A percentile compares a stretch with the other conserved stretches of the same genome.
These are phyloP conservation scores for Mechanitis mazaeus DNA, from an alignment of 2,888 invertebrate genomes.

Conservation along the genomic window DNA sequence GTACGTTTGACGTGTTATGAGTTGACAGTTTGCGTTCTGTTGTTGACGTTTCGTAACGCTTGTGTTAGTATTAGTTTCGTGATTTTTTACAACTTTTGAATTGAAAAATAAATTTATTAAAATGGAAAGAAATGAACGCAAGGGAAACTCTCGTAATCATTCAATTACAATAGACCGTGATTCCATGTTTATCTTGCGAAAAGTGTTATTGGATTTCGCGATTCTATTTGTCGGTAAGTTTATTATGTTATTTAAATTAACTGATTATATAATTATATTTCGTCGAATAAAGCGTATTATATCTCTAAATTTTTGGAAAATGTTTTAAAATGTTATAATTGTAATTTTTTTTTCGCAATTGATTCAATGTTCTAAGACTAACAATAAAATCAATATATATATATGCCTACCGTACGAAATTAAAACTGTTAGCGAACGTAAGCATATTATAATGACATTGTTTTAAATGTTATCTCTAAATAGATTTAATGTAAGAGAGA, in stretches of 20 bases:
- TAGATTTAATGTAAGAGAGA: too few species aligned
- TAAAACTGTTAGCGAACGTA: constrained; percentile 1
- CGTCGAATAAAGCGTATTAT: background rate
- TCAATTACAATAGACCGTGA: constrained; percentile 74
- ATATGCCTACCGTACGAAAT: background rate
- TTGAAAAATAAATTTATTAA: constrained; percentile 30
- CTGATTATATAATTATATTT: background rate
- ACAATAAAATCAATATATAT: too few species aligned
- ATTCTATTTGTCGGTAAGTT: constrained; percentile 83
- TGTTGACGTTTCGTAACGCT: constrained; percentile 57
- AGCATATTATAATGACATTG: background rate
- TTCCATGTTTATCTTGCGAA: constrained; percentile 76
- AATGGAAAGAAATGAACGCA: constrained; percentile 68
- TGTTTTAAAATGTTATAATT: too few species aligned
- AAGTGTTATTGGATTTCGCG: constrained; percentile 81
- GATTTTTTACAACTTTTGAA: constrained; percentile 38
- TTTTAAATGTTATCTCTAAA: background rate
- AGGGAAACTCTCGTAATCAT: constrained; percentile 57
- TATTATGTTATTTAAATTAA: constrained; percentile 13
- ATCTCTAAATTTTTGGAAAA: too few species aligned
- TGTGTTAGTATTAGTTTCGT: constrained; percentile 33
- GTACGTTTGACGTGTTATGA: constrained; percentile 46
- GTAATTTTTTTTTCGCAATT: background rate
- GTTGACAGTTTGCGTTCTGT: constrained; percentile 33
- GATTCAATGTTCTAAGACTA: background rate